Evolutionary conservation across 1,140 invertebrate genomes (phyloP).

Genomic region (Odontomachus brunneus): DNA sequence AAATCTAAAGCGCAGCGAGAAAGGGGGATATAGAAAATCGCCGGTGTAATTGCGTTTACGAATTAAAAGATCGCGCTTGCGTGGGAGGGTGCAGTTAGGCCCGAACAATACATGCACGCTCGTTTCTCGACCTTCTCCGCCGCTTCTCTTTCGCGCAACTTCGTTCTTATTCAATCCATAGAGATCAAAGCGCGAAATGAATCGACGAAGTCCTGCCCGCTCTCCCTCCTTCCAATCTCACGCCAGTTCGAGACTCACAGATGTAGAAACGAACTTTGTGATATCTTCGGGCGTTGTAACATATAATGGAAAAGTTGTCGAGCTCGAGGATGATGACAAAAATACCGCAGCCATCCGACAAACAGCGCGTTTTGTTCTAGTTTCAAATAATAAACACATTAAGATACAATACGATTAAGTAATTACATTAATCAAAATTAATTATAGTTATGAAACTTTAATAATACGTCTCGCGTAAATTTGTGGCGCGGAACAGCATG

Average conservation of each 20-base stretch:
- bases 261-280: conserved; percentile 29
- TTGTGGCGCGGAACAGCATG: neutral
- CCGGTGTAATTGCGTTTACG: conserved; percentile 64
- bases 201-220: too few species aligned
- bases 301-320: too few species aligned
- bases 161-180: too few species aligned
- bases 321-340: too few species aligned
- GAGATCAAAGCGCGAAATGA: too few species aligned
- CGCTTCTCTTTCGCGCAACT: neutral
- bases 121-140: neutral
- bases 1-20: conserved; percentile 67
- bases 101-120: conserved; percentile 39
- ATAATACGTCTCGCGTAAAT: neutral
- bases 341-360: too few species aligned
- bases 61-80: conserved; percentile 63
- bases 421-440: too few species aligned
- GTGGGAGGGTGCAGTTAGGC: conserved; percentile 50
- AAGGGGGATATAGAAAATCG: conserved; percentile 69
- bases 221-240: too few species aligned
- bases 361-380: too few species aligned
- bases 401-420: too few species aligned
- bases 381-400: too few species aligned
- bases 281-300: neutral
- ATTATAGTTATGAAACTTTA: neutral
- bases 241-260: too few species aligned